Conservation (phyloP, 2,113 vertebrate species). For the Solea senegalensis region DNA sequence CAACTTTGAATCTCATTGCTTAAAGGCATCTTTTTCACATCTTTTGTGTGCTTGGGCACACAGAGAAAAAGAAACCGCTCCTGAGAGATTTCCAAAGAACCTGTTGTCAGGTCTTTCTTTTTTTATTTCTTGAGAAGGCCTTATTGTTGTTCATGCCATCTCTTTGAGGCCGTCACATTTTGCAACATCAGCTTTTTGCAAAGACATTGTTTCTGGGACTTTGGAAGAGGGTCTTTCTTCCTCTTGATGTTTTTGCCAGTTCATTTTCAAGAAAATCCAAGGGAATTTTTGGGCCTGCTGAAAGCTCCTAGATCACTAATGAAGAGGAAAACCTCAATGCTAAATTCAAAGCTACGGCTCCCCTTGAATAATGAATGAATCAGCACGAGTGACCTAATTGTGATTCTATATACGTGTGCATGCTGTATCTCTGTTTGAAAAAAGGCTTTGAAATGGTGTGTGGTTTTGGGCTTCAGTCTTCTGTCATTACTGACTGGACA, state of each 20-base stretch:
- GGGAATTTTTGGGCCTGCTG: conserved; percentile 16
- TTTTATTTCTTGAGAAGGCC: conserved; percentile 18
- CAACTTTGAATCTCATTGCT: conserved; percentile 59
- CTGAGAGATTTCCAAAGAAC: conserved; percentile 43
- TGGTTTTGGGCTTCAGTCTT: conserved; percentile 15
- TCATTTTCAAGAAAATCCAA: conserved; percentile 13
- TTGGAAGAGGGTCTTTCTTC: conserved; percentile 10
- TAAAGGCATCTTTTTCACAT: conserved; percentile 44
- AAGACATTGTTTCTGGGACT: conserved; percentile 18
- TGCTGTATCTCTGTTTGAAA: conserved; percentile 12
- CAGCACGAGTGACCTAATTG: conserved; percentile 54
- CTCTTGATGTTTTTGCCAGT: conserved; percentile 31
- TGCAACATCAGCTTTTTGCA: conserved; percentile 50
- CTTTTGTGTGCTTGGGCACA: conserved; percentile 26
- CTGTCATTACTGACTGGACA: conserved; percentile 9
- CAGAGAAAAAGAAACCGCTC: conserved; percentile 33
- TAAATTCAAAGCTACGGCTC: conserved; percentile 66
- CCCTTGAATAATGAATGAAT: conserved; percentile 67
- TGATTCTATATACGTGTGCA: conserved; percentile 31
- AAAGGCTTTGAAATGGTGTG: conserved; percentile 19
- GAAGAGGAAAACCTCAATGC: conserved; percentile 61
- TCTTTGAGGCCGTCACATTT: conserved; percentile 44
- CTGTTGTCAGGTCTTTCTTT: conserved; percentile 51
- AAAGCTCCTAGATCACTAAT: conserved; percentile 52
- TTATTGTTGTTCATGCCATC: conserved; percentile 49